These are phyloP conservation scores for Tetraneura akinire DNA, from an alignment of 1,140 invertebrate genomes.

Conservation along the genomic window DNA sequence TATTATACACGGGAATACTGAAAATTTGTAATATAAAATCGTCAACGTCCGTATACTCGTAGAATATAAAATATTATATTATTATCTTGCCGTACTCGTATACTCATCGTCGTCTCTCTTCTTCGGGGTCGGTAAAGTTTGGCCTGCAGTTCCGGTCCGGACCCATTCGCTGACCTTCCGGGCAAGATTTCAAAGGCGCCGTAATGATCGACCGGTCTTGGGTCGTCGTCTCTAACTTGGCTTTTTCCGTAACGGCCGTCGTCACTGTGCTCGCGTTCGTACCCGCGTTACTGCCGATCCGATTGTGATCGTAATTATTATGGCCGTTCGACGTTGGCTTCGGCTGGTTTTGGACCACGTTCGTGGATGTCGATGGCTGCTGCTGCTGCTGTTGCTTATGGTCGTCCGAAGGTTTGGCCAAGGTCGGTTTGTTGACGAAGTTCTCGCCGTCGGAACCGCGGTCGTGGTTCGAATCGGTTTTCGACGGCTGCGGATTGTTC, in stretches of 20 bases:
- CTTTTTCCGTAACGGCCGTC: not conserved
- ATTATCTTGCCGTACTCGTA: not conserved
- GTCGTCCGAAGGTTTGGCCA: no score
- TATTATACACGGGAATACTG: no score
- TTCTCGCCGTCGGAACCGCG: no score
- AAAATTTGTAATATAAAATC: no score
- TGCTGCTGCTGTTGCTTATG: no score
- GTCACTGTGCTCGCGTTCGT: not conserved
- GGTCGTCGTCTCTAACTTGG: not conserved
- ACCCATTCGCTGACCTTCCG: conserved; percentile 15
- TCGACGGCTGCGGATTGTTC: no score
- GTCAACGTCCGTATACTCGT: no score
- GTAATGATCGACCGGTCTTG: not conserved
- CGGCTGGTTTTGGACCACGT: not conserved
- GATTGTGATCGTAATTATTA: no score
- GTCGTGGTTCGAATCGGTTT: no score
- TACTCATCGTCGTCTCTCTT: not conserved
- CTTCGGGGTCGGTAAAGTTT: not conserved
- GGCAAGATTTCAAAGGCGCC: not conserved
- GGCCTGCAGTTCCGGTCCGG: not conserved
- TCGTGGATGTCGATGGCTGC: no score
- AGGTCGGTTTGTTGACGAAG: no score
- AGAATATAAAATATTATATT: no score
- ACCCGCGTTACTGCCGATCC: not conserved
- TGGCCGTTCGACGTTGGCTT: not conserved